Percentiles rank a stretch among this genome's conserved stretches.
These are phyloP conservation scores for Masticophis lateralis DNA, from an alignment of 2,797 vertebrate genomes.

Conservation along the genomic window DNA sequence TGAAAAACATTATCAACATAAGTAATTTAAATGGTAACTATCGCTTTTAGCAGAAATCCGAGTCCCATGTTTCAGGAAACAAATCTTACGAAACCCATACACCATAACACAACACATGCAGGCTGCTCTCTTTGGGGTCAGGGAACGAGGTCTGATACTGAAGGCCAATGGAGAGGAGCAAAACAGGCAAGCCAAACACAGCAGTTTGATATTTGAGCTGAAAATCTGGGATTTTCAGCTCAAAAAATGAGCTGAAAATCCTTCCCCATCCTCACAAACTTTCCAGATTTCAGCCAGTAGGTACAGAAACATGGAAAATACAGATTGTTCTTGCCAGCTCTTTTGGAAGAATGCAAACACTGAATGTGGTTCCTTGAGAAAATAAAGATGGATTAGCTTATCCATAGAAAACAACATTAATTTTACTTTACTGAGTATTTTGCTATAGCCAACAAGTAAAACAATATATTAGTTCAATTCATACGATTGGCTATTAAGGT, in stretches of 20 bases:
- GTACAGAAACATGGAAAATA: constrained; percentile 35
- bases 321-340: constrained; percentile 39
- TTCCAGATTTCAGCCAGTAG: constrained; percentile 55
- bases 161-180: constrained; percentile 66
- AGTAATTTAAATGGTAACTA: constrained; percentile 63
- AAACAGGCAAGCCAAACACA: constrained; percentile 72
- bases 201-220: constrained; percentile 73
- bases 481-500: constrained; percentile 55
- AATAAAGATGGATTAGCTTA: constrained; percentile 54
- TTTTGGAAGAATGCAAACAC: constrained; percentile 57
- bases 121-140: constrained; percentile 58
- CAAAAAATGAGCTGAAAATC: constrained; percentile 67
- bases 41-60: constrained; percentile 65
- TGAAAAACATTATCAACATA: constrained; percentile 60
- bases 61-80: constrained; percentile 70
- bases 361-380: constrained; percentile 43
- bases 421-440: constrained; percentile 52
- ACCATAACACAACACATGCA: constrained; percentile 68
- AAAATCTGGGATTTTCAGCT: too few relatives aligned
- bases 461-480: constrained; percentile 58
- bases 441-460: constrained; percentile 66
- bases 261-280: constrained; percentile 28
- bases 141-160: constrained; percentile 57
- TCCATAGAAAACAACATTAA: constrained; percentile 63
- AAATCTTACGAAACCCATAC: constrained; percentile 60